Evolutionary conservation across 2,888 invertebrate species (phyloP).

Genomic region (Dione juno): DNA sequence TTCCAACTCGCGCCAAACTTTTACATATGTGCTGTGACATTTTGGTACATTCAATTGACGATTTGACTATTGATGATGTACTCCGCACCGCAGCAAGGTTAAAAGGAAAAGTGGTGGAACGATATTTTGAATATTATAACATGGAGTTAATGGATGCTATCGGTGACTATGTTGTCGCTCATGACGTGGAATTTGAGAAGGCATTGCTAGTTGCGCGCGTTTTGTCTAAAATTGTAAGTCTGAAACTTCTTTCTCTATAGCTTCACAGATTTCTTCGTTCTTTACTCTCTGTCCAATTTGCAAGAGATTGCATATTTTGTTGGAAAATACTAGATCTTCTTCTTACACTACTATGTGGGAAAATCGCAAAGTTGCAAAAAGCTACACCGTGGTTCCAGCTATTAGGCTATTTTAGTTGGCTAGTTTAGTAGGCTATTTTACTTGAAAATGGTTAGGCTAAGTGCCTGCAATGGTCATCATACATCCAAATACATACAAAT

Average conservation of each 20-base stretch:
- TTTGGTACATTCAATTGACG: conserved; percentile 70
- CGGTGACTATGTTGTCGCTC: conserved; percentile 77
- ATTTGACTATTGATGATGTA: conserved; percentile 75
- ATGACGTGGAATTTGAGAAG: conserved; percentile 78
- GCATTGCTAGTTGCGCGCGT: conserved; percentile 78
- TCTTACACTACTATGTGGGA: too few species aligned
- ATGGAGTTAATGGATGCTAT: conserved; percentile 84
- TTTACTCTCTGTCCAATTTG: too few species aligned
- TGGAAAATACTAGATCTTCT: too few species aligned
- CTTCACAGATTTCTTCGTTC: too few species aligned
- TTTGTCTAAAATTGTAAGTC: conserved; percentile 83
- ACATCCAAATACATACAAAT: too few species aligned
- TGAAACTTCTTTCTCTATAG: conserved; percentile 24
- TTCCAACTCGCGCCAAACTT: conserved; percentile 74
- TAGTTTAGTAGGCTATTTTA: too few species aligned
- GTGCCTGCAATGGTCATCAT: too few species aligned
- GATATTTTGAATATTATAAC: conserved; percentile 83
- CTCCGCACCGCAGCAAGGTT: conserved; percentile 78
- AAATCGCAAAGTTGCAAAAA: too few species aligned
- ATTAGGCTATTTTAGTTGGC: too few species aligned
- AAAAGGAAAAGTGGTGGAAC: conserved; percentile 69
- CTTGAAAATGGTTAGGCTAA: too few species aligned
- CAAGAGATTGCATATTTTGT: not conserved
- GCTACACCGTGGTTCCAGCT: too few species aligned
- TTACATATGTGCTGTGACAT: conserved; percentile 80